Conservation (phyloP, 2,113 vertebrate species). For the Triplophysa siluroides region DNA sequence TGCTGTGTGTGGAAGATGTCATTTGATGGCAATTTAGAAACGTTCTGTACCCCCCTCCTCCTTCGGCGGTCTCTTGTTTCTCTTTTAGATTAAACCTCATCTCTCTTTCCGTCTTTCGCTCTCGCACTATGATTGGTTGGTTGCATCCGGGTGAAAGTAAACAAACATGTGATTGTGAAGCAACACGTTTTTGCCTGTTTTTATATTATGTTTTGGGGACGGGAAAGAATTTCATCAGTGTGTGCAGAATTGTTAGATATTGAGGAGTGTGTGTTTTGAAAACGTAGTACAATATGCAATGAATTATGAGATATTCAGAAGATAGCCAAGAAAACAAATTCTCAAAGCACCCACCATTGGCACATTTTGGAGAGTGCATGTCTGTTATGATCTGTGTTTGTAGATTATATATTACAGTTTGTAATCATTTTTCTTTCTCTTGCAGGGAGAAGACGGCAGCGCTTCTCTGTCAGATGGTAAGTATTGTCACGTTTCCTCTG, state of each 20-base stretch:
- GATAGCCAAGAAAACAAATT: neutral
- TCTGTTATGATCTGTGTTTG: neutral
- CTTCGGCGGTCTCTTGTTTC: neutral
- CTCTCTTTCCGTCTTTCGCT: neutral
- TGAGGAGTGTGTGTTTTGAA: neutral
- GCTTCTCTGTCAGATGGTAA: slow-evolving; percentile 84
- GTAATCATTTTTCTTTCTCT: slow-evolving; percentile 30
- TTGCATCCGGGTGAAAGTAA: slow-evolving; percentile 1
- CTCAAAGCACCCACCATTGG: neutral
- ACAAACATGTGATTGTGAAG: neutral
- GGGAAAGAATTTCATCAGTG: neutral
- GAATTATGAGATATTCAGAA: too few species aligned
- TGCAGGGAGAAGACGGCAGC: slow-evolving; percentile 87
- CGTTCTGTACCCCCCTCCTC: neutral
- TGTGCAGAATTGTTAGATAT: neutral
- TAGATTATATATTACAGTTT: neutral
- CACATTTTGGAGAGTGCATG: neutral
- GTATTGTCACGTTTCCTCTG: slow-evolving; percentile 59
- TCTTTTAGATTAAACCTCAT: neutral
- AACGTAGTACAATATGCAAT: too few species aligned
- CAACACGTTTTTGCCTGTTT: neutral
- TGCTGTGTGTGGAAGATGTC: neutral
- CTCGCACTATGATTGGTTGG: neutral
- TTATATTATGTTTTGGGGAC: neutral
- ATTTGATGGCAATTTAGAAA: slow-evolving; percentile 21